Evolutionary conservation across 2,797 vertebrate species (phyloP).

Genomic region (Acrocephalus scirpaceus): DNA sequence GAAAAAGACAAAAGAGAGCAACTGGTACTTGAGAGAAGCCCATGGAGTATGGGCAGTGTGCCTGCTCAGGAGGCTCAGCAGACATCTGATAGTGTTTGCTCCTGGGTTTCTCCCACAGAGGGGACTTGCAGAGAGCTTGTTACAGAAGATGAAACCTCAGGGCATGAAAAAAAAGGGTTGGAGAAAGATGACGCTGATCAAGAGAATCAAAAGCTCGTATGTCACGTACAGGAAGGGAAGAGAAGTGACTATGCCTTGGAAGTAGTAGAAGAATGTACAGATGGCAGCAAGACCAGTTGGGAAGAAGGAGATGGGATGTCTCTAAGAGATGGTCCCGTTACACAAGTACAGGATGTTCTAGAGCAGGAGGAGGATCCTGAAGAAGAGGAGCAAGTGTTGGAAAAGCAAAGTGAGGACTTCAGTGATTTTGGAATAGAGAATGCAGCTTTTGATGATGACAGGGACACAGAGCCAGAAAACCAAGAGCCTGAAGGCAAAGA

Average conservation of each 20-base stretch:
- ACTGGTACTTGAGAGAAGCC: neutral
- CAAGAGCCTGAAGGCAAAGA: conserved; percentile 71
- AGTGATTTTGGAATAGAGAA: conserved; percentile 88
- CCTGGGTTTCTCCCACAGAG: conserved; percentile 64
- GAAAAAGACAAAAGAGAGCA: conserved; percentile 15
- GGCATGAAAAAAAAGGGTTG: conserved; percentile 73
- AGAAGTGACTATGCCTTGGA: neutral
- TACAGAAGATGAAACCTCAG: conserved; percentile 86
- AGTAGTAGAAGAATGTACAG: neutral
- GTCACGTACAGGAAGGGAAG: neutral
- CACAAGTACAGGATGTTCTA: neutral
- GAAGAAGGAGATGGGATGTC: neutral
- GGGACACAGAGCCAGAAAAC: conserved; percentile 79
- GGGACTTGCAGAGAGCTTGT: conserved; percentile 82
- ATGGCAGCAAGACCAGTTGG: neutral
- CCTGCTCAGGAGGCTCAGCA: conserved; percentile 45
- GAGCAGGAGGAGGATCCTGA: conserved; percentile 67
- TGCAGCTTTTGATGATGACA: conserved; percentile 89
- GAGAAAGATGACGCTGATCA: conserved; percentile 72
- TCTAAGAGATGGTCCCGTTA: neutral
- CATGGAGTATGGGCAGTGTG: neutral
- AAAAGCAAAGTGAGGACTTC: conserved; percentile 67
- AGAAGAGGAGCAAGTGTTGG: conserved; percentile 72
- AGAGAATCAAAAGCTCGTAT: conserved; percentile 29
- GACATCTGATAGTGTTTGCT: conserved; percentile 21